These are phyloP conservation scores for Sminthurinus signatus DNA, from an alignment of 1,140 invertebrate genomes.

Conservation along the genomic window DNA sequence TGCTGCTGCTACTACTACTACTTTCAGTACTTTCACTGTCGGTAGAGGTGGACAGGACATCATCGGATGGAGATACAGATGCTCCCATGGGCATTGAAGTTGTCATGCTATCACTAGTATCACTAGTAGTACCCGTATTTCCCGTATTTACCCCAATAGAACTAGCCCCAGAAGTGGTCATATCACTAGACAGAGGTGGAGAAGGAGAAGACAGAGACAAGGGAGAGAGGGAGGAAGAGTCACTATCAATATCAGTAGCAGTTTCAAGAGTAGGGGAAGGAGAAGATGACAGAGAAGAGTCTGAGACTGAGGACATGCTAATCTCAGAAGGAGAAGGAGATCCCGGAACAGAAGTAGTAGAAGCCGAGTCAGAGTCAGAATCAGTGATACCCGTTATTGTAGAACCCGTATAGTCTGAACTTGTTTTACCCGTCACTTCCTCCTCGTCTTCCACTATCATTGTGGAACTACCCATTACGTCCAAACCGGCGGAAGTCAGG, in stretches of 20 bases:
- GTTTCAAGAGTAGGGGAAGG: too few relatives aligned
- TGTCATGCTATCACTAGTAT: too few relatives aligned
- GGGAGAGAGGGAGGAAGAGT: not conserved
- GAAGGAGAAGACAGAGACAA: too few relatives aligned
- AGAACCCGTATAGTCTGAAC: not conserved
- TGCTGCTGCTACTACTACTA: too few relatives aligned
- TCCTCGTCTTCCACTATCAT: not conserved
- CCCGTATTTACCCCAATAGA: too few relatives aligned
- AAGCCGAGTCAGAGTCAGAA: not conserved
- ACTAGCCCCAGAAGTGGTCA: too few relatives aligned
- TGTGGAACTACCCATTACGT: not conserved
- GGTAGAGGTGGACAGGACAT: too few relatives aligned
- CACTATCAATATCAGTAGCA: not conserved
- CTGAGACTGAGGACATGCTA: slow-evolving; percentile 5
- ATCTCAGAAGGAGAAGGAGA: not conserved
- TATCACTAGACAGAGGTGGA: too few relatives aligned
- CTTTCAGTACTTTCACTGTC: too few relatives aligned
- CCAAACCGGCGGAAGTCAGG: not conserved
- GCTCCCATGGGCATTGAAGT: too few relatives aligned
- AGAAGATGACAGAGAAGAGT: not conserved
- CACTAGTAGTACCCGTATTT: too few relatives aligned
- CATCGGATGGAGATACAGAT: too few relatives aligned
- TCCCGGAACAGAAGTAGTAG: not conserved
- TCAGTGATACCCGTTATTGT: not conserved
- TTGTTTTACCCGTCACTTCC: slow-evolving; percentile 5